phyloP scores from a whole-genome alignment of 2,113 vertebrate genomes.

The Petrocephalus zakoni region DNA sequence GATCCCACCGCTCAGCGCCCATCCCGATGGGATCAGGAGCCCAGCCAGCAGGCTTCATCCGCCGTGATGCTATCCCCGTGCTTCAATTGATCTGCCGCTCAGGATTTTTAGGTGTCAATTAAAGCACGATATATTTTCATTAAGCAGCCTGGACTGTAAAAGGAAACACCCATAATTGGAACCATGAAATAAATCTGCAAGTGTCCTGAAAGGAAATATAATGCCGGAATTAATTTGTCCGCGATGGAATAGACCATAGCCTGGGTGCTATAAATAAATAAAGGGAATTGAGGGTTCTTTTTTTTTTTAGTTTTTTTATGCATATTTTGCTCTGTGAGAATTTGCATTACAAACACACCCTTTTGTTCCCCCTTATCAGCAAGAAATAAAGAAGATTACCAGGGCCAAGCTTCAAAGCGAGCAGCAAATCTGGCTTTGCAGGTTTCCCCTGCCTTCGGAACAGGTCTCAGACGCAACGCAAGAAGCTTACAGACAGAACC shows the following conservation, averaged over 20 bases:
- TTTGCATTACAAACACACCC: slow-evolving; percentile 12
- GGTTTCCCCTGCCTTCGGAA: slow-evolving; percentile 6
- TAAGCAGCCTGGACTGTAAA: background rate
- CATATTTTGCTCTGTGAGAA: slow-evolving; percentile 12
- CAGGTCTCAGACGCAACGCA: background rate
- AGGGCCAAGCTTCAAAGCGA: slow-evolving; percentile 6
- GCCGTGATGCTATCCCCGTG: background rate
- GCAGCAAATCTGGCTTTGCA: slow-evolving; percentile 7
- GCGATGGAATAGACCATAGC: background rate
- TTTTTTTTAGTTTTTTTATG: background rate
- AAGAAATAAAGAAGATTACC: slow-evolving; percentile 12
- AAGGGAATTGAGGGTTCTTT: background rate
- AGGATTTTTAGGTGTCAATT: background rate
- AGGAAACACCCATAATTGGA: background rate
- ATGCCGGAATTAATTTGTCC: background rate
- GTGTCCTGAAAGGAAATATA: background rate
- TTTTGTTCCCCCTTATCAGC: slow-evolving; percentile 13
- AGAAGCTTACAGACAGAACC: slow-evolving; percentile 18
- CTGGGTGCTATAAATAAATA: background rate
- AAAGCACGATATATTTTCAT: background rate
- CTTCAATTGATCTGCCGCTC: background rate
- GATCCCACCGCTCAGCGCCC: background rate
- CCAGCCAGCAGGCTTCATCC: background rate
- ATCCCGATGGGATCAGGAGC: background rate
- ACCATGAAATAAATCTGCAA: background rate